phyloP scores from a whole-genome alignment of 2,888 invertebrate species.

The Clivina fossor region DNA sequence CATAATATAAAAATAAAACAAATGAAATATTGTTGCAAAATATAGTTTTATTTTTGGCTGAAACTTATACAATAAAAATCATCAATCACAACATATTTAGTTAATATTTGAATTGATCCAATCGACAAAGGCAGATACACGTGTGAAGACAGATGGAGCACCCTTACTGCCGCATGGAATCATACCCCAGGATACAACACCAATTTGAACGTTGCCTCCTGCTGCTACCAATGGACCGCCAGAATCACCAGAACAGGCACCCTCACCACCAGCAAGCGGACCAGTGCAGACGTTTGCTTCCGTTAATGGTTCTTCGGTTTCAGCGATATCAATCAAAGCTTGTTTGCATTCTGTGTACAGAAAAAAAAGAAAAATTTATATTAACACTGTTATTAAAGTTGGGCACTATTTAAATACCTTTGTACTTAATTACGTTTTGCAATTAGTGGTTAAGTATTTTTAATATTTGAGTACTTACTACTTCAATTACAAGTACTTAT shows the following conservation, averaged over 20 bases:
- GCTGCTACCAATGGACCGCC: slow-evolving; percentile 56
- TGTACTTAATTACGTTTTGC: too few relatives aligned
- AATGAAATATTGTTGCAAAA: too few relatives aligned
- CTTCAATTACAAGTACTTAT: too few relatives aligned
- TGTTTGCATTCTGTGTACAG: slow-evolving; percentile 55
- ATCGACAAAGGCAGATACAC: slow-evolving; percentile 55
- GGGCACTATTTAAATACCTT: too few relatives aligned
- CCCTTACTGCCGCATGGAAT: slow-evolving; percentile 57
- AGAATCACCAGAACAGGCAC: slow-evolving; percentile 61
- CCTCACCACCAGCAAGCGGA: slow-evolving; percentile 53
- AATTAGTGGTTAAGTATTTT: too few relatives aligned
- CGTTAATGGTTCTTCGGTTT: slow-evolving; percentile 51
- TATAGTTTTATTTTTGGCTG: too few relatives aligned
- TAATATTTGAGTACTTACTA: too few relatives aligned
- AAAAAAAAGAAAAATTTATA: slow-evolving; percentile 28
- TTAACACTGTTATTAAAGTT: too few relatives aligned
- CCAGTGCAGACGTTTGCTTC: slow-evolving; percentile 60
- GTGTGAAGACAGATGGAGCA: slow-evolving; percentile 59
- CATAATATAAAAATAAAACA: too few relatives aligned
- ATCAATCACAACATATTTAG: slow-evolving; percentile 35
- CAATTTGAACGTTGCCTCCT: slow-evolving; percentile 48
- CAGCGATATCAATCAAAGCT: slow-evolving; percentile 50
- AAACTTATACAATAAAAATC: too few relatives aligned
- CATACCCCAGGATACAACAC: slow-evolving; percentile 61
- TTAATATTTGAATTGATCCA: slow-evolving; percentile 49